These are phyloP conservation scores for Mustelus asterias DNA, from an alignment of 2,113 vertebrate species.

Conservation along the genomic window DNA sequence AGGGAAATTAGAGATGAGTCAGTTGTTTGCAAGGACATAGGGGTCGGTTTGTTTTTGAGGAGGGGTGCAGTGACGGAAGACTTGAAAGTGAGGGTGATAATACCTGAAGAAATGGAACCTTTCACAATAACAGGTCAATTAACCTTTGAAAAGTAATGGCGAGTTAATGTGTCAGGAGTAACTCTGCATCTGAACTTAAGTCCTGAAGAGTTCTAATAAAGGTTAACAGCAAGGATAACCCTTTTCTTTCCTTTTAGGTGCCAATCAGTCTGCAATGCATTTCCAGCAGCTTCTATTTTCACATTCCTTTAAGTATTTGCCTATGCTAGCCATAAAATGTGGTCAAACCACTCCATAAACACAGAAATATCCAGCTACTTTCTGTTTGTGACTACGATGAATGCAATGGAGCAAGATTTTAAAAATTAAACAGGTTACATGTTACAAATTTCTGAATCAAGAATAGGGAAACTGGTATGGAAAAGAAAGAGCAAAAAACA, in stretches of 20 bases:
- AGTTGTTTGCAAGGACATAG: background rate
- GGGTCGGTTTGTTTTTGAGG: background rate
- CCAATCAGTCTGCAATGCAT: background rate
- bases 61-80: background rate
- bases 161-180: background rate
- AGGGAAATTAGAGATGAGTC: background rate
- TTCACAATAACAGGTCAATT: background rate
- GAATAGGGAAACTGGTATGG: background rate
- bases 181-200: background rate
- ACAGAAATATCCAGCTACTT: background rate
- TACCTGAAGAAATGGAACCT: background rate
- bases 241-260: background rate
- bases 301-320: conserved; percentile 22
- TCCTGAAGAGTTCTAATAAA: background rate
- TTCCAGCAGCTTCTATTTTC: background rate
- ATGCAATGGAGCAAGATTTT: background rate
- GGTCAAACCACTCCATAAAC: conserved; percentile 8
- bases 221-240: background rate
- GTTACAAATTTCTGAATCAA: background rate
- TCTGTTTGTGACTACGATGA: background rate
- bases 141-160: background rate
- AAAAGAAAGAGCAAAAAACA: background rate
- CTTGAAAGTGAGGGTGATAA: background rate
- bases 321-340: background rate
- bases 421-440: background rate